Conservation (phyloP, 2,113 vertebrate genomes). For the Oxyura jamaicensis region DNA sequence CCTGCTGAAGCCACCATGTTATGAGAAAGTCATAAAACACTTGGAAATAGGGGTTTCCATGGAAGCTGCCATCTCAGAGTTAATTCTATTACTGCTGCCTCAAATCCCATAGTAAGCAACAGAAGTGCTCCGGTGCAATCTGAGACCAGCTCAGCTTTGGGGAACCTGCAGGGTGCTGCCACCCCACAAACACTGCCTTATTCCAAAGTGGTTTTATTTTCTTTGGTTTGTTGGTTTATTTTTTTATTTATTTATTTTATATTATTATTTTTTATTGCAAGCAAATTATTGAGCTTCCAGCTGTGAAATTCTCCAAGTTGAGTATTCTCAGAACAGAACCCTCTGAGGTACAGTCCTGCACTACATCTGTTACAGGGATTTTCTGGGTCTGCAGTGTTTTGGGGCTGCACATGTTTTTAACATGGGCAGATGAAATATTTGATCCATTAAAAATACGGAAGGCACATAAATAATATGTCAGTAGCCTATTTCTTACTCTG, state of each 20-base stretch:
- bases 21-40: background rate
- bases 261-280: background rate
- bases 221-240: background rate
- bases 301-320: background rate
- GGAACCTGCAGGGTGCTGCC: background rate
- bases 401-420: background rate
- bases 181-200: background rate
- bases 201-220: background rate
- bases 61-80: background rate
- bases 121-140: fast-evolving
- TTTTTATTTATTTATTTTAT: background rate
- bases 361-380: background rate
- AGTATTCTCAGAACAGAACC: background rate
- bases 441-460: background rate
- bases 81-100: background rate
- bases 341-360: background rate
- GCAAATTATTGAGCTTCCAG: background rate
- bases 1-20: background rate
- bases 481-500: background rate
- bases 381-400: background rate
- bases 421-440: background rate
- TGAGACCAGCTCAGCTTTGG: background rate
- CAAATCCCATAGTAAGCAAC: background rate
- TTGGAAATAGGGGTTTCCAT: conserved; percentile 25
- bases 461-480: background rate